phyloP scores from a whole-genome alignment of 2,888 invertebrate genomes.

The Cheilosia vulpina region DNA sequence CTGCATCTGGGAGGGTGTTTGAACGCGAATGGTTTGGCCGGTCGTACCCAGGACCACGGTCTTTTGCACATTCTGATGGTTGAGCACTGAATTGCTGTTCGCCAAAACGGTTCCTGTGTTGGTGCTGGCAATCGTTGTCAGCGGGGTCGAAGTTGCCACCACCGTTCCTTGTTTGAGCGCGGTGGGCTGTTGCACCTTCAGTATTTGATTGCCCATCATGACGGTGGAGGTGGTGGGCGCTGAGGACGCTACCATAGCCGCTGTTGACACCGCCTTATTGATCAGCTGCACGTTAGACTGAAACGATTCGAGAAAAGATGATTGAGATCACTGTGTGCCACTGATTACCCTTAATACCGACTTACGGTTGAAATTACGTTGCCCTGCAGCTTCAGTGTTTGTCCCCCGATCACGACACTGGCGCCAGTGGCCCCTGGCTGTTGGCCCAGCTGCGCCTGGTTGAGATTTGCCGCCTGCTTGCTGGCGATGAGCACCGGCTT shows the following conservation, averaged over 20 bases:
- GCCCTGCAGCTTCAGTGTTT: slow-evolving; percentile 82
- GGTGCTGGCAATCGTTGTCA: slow-evolving; percentile 76
- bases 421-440: slow-evolving; percentile 82
- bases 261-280: slow-evolving; percentile 71
- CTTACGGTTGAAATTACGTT: slow-evolving; percentile 78
- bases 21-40: slow-evolving; percentile 81
- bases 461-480: slow-evolving; percentile 77
- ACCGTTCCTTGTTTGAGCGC: slow-evolving; percentile 72
- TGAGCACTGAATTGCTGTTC: slow-evolving; percentile 70
- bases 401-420: slow-evolving; percentile 82
- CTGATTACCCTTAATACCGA: slow-evolving; percentile 51
- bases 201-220: slow-evolving; percentile 83
- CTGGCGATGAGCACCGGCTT: slow-evolving; percentile 85
- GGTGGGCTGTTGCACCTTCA: slow-evolving; percentile 80
- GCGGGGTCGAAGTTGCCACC: slow-evolving; percentile 65
- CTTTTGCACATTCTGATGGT: slow-evolving; percentile 76
- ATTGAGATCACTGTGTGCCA: slow-evolving; percentile 1
- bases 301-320: background rate
- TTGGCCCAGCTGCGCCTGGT: slow-evolving; percentile 82
- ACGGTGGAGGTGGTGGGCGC: slow-evolving; percentile 81
- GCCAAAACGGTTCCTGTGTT: slow-evolving; percentile 76
- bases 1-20: slow-evolving; percentile 75
- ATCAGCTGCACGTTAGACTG: slow-evolving; percentile 77
- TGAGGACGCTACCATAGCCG: slow-evolving; percentile 46
- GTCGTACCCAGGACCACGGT: slow-evolving; percentile 80